A percentile compares a stretch with the other conserved stretches of the same genome.
Evolutionary conservation across 2,797 vertebrate genomes (phyloP).

Genomic region (Sebastes trivittatus): DNA sequence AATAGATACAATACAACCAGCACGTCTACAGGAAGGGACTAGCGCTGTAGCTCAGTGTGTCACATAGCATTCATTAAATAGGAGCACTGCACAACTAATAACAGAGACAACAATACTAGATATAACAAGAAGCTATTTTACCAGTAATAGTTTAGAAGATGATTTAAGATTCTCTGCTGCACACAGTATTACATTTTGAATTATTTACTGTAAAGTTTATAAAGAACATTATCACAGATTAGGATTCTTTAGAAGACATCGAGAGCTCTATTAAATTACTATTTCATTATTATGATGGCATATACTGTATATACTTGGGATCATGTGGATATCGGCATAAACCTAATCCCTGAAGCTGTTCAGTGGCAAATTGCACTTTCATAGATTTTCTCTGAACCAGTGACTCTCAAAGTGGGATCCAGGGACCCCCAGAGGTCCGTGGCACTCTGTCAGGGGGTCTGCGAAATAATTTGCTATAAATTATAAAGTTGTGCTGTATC

Average conservation of each 20-base stretch:
- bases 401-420: too few relatives aligned
- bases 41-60: neutral
- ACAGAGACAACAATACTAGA: neutral
- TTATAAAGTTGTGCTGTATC: too few relatives aligned
- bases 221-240: neutral
- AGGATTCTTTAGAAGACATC: too few relatives aligned
- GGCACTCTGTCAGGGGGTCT: too few relatives aligned
- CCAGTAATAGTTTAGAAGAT: neutral
- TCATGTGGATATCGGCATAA: neutral
- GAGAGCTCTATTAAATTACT: neutral
- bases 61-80: neutral
- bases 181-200: neutral
- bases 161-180: neutral
- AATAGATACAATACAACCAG: neutral
- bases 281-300: neutral
- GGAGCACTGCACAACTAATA: neutral
- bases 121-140: neutral
- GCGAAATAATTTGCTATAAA: too few relatives aligned
- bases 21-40: neutral
- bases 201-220: neutral
- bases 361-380: neutral
- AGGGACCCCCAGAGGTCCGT: too few relatives aligned
- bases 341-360: neutral
- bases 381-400: neutral
- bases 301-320: neutral